Percentiles rank a stretch among this genome's conserved stretches.
Conservation (phyloP, 2,888 invertebrate genomes). For the Heliconius hortense region DNA sequence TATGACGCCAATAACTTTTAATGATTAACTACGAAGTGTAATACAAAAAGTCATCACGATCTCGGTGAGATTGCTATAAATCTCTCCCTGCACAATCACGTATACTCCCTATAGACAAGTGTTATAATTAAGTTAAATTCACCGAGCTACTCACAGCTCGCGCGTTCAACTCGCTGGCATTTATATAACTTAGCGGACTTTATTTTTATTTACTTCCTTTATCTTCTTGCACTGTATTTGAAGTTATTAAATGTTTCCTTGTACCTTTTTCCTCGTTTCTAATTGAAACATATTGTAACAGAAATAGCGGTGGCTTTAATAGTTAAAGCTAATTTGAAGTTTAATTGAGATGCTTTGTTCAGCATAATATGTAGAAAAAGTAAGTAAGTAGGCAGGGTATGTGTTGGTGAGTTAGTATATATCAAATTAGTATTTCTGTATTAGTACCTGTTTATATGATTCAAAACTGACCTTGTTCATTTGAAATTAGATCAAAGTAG, state of each 20-base stretch:
- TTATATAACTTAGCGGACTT: slow-evolving; percentile 24
- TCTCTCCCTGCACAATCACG: slow-evolving; percentile 71
- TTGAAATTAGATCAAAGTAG: too few relatives aligned
- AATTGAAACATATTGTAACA: slow-evolving; percentile 18
- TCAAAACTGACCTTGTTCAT: too few relatives aligned
- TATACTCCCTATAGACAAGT: slow-evolving; percentile 69
- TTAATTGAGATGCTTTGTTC: background rate
- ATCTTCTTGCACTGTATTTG: slow-evolving; percentile 1
- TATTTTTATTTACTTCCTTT: slow-evolving; percentile 24
- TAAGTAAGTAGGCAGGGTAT: too few relatives aligned
- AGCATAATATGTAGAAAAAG: background rate
- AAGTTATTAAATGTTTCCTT: slow-evolving; percentile 18
- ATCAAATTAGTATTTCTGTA: background rate
- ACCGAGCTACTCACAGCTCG: slow-evolving; percentile 55
- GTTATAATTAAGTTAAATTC: slow-evolving; percentile 78
- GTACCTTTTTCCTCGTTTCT: slow-evolving; percentile 20
- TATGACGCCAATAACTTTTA: slow-evolving; percentile 71
- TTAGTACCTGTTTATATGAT: background rate
- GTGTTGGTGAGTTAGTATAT: background rate
- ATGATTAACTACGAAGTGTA: slow-evolving; percentile 73
- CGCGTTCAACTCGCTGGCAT: slow-evolving; percentile 19
- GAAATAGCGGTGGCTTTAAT: slow-evolving; percentile 9
- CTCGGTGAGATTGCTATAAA: slow-evolving; percentile 74
- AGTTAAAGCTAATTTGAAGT: background rate
- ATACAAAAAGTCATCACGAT: slow-evolving; percentile 73